Evolutionary conservation across 2,113 vertebrate species (phyloP).

Genomic region (Phoxinus phoxinus): DNA sequence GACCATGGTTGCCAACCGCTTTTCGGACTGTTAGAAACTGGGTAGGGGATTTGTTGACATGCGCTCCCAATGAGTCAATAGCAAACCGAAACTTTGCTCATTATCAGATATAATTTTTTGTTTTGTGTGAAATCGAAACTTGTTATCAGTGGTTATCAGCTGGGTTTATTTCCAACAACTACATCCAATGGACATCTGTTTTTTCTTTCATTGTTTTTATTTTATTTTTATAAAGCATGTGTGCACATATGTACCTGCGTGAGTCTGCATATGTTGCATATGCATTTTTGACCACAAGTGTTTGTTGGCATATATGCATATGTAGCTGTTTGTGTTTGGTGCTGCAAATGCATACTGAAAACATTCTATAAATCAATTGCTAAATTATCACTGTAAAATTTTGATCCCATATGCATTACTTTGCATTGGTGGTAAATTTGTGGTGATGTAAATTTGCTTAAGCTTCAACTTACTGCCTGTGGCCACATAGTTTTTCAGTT

Average conservation of each 20-base stretch:
- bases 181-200: background rate
- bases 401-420: background rate
- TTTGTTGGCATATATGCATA: background rate
- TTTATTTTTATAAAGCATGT: no score
- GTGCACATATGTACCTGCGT: background rate
- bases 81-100: background rate
- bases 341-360: background rate
- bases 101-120: background rate
- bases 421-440: slow-evolving; percentile 26
- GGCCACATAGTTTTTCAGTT: slow-evolving; percentile 34
- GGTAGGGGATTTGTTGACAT: background rate
- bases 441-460: slow-evolving; percentile 35
- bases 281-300: background rate
- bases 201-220: background rate
- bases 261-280: background rate
- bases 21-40: background rate
- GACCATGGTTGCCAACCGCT: background rate
- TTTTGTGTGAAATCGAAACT: slow-evolving; percentile 8
- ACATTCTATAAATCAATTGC: background rate
- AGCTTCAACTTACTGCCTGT: slow-evolving; percentile 29
- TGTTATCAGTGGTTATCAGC: background rate
- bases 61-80: background rate
- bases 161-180: background rate
- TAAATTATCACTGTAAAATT: background rate
- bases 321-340: background rate